Percentiles rank a stretch among this genome's conserved stretches.
Evolutionary conservation across 2,797 vertebrate genomes (phyloP).

Genomic region (Tauraco hartlaubi): DNA sequence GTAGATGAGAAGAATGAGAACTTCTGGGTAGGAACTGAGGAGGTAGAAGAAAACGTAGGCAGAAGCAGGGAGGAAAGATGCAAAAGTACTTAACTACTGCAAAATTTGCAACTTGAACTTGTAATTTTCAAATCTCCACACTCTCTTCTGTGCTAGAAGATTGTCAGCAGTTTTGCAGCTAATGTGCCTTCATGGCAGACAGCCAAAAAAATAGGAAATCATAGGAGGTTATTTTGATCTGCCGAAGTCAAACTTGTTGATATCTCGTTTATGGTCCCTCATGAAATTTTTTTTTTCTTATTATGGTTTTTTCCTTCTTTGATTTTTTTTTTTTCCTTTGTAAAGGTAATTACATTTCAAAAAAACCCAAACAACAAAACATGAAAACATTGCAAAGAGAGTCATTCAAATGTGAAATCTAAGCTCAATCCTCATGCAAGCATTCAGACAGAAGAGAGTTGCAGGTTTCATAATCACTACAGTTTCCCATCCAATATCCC

Average conservation of each 20-base stretch:
- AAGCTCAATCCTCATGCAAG: neutral
- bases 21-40: neutral
- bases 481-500: neutral
- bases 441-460: neutral
- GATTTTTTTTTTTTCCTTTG: accelerated
- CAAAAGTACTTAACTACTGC: neutral
- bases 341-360: neutral
- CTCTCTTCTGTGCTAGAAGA: neutral
- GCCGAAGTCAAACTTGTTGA: neutral
- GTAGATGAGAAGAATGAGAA: neutral
- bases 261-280: neutral
- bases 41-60: neutral
- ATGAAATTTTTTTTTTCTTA: neutral
- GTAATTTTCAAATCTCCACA: neutral
- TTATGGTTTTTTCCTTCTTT: neutral
- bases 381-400: neutral
- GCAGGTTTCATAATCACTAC: neutral
- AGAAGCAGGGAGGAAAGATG: neutral
- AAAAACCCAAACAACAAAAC: neutral
- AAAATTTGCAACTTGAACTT: neutral
- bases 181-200: accelerated
- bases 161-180: neutral
- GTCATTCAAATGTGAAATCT: neutral
- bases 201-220: neutral
- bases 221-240: neutral